Conservation (phyloP, 2,113 vertebrate genomes). For the Carassius carassius region DNA sequence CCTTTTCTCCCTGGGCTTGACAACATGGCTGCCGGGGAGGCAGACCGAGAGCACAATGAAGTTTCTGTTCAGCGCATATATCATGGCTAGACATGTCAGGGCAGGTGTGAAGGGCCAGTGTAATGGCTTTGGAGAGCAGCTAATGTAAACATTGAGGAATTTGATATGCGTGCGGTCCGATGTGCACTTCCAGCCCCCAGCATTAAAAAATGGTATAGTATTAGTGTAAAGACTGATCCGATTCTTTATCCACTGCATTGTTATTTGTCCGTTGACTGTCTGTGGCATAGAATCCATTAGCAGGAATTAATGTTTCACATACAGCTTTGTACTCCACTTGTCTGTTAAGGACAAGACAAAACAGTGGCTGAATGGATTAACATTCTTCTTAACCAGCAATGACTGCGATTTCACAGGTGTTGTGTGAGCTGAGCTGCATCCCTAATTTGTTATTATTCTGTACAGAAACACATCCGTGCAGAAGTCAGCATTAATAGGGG, state of each 20-base stretch:
- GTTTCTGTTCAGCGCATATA: slow-evolving; percentile 28
- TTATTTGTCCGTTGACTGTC: slow-evolving; percentile 20
- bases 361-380: slow-evolving; percentile 18
- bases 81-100: slow-evolving; percentile 33
- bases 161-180: slow-evolving; percentile 42
- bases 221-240: slow-evolving; percentile 6
- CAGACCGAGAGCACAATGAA: slow-evolving; percentile 24
- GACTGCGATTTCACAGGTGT: slow-evolving; percentile 10
- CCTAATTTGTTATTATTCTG: not conserved
- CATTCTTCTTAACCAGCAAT: not conserved
- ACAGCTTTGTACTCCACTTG: too few relatives aligned
- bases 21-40: slow-evolving; percentile 29
- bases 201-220: slow-evolving; percentile 32
- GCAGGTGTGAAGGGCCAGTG: slow-evolving; percentile 42
- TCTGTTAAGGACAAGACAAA: slow-evolving; percentile 11
- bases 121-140: slow-evolving; percentile 10
- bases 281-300: not conserved
- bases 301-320: not conserved
- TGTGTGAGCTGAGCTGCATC: not conserved
- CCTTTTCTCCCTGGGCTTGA: slow-evolving; percentile 26
- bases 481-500: slow-evolving; percentile 9
- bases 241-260: slow-evolving; percentile 15
- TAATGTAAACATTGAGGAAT: slow-evolving; percentile 45
- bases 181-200: not conserved
- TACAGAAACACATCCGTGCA: not conserved